Evolutionary conservation across 2,888 invertebrate species (phyloP), one percentile per base, ranked within the genome.

Genomic region (Mechanitis messenoides): DNA sequence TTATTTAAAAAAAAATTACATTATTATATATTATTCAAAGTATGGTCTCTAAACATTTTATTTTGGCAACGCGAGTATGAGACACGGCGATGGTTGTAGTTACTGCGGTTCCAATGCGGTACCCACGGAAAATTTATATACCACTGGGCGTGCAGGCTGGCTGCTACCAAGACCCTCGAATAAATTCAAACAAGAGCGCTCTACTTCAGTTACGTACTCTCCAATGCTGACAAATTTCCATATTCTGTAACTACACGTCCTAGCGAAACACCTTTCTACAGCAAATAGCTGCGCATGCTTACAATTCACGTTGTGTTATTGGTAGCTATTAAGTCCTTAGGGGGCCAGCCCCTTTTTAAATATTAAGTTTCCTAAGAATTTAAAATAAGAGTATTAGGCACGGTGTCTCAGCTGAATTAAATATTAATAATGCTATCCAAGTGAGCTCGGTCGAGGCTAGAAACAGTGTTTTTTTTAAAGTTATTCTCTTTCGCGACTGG

Each of bases 351-450:
- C 76, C 77, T 73, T 76, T 42, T 88, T 81, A 86, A 89, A 88
- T 89, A 87, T 87, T 86, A 87, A 88, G 83, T 88, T 87, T 80
- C 77, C 79, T 81, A 83, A 85, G 86, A 87, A 87, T 87, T 87
- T 88, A 83, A 89, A 87, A 87, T 87, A 81, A 83, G 78, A 80
- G 75, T 79, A 84, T 85, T 86, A 87, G 83, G 80, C 77, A 75
- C 74, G 81, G 81, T 80, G 80, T 83, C 83, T 83, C 77, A 74
- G 78, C 72, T 71, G 73, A 81, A 83, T 89, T 84, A 84, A 88
- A 86, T 87, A 88, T 88, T 88, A 83, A 89, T 84, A 86, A 83
- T 77, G 79, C 79, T 84, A 84, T 84, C 74, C 78, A 71, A 76
- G 75, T 71, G 72, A 81, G 82, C 77, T 83, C 75, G 73, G 76